A percentile compares a stretch with the other conserved stretches of the same genome.
Evolutionary conservation across 2,888 invertebrate genomes (phyloP).

Genomic region (Limnephilus rhombicus): DNA sequence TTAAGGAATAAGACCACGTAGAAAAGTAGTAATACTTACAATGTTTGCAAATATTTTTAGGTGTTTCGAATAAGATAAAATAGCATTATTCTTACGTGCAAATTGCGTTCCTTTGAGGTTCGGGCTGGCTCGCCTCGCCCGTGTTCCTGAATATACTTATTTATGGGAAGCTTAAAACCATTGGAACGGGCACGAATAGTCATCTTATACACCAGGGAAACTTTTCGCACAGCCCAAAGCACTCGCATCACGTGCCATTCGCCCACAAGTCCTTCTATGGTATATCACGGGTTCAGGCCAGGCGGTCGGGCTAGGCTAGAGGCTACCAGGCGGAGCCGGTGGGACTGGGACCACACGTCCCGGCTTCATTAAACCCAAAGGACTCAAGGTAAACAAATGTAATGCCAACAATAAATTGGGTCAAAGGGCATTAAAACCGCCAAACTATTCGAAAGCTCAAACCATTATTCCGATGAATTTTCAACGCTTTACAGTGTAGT

Average conservation of each 20-base stretch:
- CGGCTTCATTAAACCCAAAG: slow-evolving; percentile 30
- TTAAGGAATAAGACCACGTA: background rate
- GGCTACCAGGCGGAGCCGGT: background rate
- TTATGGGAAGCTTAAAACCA: background rate
- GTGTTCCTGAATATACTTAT: background rate
- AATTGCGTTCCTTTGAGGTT: background rate
- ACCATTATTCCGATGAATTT: background rate
- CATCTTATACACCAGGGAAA: background rate
- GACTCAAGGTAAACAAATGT: background rate
- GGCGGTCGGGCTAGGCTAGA: background rate
- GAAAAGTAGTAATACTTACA: background rate
- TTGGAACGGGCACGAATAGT: background rate
- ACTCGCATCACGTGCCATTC: background rate
- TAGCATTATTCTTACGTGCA: background rate
- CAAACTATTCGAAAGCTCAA: background rate
- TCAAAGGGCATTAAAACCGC: background rate
- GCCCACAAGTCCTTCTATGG: background rate
- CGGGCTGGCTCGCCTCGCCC: background rate
- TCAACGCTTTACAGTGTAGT: background rate
- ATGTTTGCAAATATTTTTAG: background rate
- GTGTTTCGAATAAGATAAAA: background rate
- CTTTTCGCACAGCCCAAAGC: background rate
- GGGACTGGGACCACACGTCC: slow-evolving; percentile 14
- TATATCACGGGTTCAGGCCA: background rate
- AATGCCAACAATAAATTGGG: slow-evolving; percentile 2